Evolutionary conservation across 2,797 vertebrate genomes (phyloP).

Genomic region (Diglossa cyanea): DNA sequence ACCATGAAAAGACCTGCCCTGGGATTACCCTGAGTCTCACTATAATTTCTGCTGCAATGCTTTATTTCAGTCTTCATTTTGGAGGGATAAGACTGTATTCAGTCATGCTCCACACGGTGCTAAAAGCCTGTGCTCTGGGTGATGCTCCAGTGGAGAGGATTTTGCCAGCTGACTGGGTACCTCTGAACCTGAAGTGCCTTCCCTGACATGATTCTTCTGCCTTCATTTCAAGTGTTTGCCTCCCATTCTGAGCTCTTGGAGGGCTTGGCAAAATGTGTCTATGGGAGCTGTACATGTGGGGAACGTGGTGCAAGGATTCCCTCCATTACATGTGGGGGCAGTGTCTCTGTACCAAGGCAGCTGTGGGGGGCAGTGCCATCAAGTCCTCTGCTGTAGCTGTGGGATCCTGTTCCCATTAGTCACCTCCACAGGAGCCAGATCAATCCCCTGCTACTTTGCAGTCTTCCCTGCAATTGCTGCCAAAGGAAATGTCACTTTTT

Average conservation of each 20-base stretch:
- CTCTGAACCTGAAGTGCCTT: not conserved
- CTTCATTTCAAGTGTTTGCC: not conserved
- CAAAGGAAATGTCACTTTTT: not conserved
- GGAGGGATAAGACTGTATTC: not conserved
- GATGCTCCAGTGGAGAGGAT: not conserved
- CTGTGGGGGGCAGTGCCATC: not conserved
- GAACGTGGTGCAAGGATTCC: not conserved
- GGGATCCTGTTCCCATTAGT: not conserved
- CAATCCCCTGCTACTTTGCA: not conserved
- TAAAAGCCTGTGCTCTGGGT: not conserved
- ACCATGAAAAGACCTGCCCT: not conserved
- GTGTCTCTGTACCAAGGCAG: not conserved
- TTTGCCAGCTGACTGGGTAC: not conserved
- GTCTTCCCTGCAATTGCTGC: not conserved
- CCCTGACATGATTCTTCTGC: not conserved
- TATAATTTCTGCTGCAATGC: not conserved
- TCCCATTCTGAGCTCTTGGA: not conserved
- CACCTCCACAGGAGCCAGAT: slow-evolving; percentile 1
- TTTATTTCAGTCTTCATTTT: not conserved
- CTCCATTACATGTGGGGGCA: not conserved
- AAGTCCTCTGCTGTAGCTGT: not conserved
- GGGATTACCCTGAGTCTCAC: not conserved
- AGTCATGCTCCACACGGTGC: not conserved
- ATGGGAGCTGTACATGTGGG: rapidly evolving
- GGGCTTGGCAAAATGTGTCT: not conserved